Conservation (phyloP, 2,888 invertebrate genomes). For the Periphyllus acericola region DNA sequence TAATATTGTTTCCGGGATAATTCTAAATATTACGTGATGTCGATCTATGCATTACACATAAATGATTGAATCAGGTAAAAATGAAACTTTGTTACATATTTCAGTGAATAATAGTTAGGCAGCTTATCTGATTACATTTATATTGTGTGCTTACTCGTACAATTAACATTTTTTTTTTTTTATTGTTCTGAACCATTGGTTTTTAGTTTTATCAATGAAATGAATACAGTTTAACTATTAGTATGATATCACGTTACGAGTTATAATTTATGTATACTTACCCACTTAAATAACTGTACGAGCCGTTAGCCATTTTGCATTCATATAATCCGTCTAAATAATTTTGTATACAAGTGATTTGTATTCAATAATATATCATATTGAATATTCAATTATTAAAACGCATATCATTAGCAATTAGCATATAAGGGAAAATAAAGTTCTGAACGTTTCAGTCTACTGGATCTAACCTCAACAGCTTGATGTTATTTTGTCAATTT, state of each 20-base stretch:
- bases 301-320: background rate
- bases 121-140: background rate
- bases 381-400: slow-evolving; percentile 6
- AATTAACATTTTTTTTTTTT: background rate
- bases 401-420: background rate
- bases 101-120: too few relatives aligned
- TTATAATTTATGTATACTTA: background rate
- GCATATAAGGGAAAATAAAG: background rate
- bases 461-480: background rate
- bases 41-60: background rate
- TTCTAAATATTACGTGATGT: background rate
- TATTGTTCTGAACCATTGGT: background rate
- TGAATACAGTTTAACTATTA: background rate
- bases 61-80: background rate
- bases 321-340: background rate
- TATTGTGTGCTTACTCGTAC: background rate
- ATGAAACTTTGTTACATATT: background rate
- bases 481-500: too few relatives aligned
- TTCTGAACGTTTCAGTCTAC: slow-evolving; percentile 5
- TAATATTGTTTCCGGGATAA: background rate
- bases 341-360: background rate
- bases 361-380: background rate
- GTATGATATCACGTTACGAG: background rate
- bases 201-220: background rate
- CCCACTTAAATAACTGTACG: background rate